Percentiles rank a stretch among this genome's conserved stretches.
Conservation (phyloP, 2,888 invertebrate genomes). For the Drosophila paracracens region DNA sequence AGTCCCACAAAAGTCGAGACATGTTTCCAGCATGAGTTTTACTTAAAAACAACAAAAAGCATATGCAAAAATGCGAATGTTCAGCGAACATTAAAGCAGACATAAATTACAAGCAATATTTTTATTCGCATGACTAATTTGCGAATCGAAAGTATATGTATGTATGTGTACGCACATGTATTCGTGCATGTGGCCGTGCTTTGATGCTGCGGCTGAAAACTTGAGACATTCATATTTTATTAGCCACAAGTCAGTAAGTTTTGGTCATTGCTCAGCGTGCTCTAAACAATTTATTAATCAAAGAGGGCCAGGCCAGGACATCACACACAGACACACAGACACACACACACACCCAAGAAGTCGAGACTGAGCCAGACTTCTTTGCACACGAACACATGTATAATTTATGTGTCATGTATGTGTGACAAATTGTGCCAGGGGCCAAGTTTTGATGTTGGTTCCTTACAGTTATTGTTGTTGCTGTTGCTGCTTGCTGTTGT, state of each 20-base stretch:
- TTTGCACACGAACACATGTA: slow-evolving; percentile 38
- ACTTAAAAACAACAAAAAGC: slow-evolving; percentile 26
- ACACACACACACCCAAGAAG: neutral
- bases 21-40: slow-evolving; percentile 10
- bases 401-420: slow-evolving; percentile 73
- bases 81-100: slow-evolving; percentile 64
- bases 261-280: slow-evolving; percentile 62
- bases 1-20: neutral
- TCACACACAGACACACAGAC: slow-evolving; percentile 7
- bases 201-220: slow-evolving; percentile 70
- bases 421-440: slow-evolving; percentile 78
- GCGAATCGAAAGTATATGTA: slow-evolving; percentile 40
- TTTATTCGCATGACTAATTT: slow-evolving; percentile 78
- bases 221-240: slow-evolving; percentile 76
- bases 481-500: slow-evolving; percentile 23
- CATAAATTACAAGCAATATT: slow-evolving; percentile 69
- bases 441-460: slow-evolving; percentile 69
- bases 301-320: slow-evolving; percentile 52
- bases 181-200: slow-evolving; percentile 31
- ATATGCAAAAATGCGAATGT: slow-evolving; percentile 68
- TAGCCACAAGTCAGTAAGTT: slow-evolving; percentile 78
- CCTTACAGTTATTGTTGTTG: slow-evolving; percentile 41
- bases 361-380: neutral
- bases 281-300: slow-evolving; percentile 81
- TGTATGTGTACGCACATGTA: neutral